phyloP scores from a whole-genome alignment of 2,113 vertebrate species.

The Condylura cristata region DNA sequence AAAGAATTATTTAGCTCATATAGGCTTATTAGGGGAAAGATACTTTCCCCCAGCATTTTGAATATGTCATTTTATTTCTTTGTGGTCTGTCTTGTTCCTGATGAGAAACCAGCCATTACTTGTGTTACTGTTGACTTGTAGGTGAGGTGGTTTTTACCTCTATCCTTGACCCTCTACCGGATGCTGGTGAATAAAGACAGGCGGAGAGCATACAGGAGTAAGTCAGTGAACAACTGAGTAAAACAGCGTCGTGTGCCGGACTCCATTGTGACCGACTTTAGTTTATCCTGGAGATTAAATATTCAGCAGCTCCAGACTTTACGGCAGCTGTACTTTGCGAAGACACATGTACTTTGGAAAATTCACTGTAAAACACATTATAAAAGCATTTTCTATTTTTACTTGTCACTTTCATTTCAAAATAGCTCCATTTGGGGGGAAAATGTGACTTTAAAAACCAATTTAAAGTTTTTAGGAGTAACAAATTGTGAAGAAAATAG shows the following conservation, averaged over 20 bases:
- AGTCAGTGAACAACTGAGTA: background rate
- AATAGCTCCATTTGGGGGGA: constrained; percentile 7
- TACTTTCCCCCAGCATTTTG: background rate
- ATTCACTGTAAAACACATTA: constrained; percentile 24
- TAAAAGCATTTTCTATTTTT: constrained; percentile 60
- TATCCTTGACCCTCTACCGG: background rate
- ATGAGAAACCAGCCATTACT: background rate
- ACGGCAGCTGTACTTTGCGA: constrained; percentile 20
- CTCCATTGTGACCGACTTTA: background rate
- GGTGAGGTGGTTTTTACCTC: background rate
- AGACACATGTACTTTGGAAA: constrained; percentile 57
- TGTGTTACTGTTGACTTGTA: background rate
- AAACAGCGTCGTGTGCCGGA: background rate
- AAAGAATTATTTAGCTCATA: background rate
- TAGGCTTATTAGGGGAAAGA: background rate
- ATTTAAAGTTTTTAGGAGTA: background rate
- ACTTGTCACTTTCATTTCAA: constrained; percentile 18
- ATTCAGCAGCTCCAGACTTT: background rate
- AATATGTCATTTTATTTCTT: background rate
- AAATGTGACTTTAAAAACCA: background rate
- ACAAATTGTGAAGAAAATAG: background rate
- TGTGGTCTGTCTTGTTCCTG: background rate
- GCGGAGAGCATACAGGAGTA: background rate
- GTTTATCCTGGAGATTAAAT: background rate
- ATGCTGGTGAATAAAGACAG: background rate